These are phyloP conservation scores for Anastrepha obliqua DNA, from an alignment of 1,140 invertebrate genomes.

Conservation along the genomic window DNA sequence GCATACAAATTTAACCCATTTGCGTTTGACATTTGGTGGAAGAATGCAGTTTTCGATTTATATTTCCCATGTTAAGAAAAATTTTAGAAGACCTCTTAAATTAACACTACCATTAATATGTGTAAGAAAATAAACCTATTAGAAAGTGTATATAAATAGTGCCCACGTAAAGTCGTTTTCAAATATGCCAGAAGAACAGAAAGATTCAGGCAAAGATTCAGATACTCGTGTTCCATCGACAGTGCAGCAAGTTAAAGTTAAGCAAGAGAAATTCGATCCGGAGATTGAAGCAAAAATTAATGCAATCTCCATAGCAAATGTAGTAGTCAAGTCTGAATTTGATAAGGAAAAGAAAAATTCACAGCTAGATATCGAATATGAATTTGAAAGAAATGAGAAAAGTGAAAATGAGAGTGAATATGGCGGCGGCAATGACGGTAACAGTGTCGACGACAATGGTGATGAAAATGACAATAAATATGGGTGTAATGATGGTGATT, in stretches of 20 bases:
- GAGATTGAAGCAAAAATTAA: slow-evolving; percentile 55
- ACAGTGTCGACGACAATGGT: not conserved
- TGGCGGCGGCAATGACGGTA: not conserved
- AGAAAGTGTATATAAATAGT: not conserved
- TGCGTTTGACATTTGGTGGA: slow-evolving; percentile 9
- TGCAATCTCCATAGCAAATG: slow-evolving; percentile 21
- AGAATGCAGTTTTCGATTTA: not conserved
- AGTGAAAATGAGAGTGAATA: slow-evolving; percentile 20
- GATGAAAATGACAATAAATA: slow-evolving; percentile 36
- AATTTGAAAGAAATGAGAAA: not conserved
- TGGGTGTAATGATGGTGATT: not conserved
- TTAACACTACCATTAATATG: slow-evolving; percentile 1
- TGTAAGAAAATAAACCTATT: not conserved
- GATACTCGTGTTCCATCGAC: no score
- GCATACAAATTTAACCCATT: not conserved
- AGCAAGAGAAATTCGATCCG: slow-evolving; percentile 58
- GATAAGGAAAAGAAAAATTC: slow-evolving; percentile 27
- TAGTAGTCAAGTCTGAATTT: slow-evolving; percentile 13
- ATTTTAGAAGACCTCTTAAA: not conserved
- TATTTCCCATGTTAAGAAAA: not conserved
- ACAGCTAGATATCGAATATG: not conserved
- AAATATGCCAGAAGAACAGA: slow-evolving; percentile 15
- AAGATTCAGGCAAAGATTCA: no score
- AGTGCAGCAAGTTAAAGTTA: slow-evolving; percentile 53
- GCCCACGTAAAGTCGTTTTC: no score